phyloP scores from a whole-genome alignment of 1,140 invertebrate species.

The Dinoponera quadriceps region DNA sequence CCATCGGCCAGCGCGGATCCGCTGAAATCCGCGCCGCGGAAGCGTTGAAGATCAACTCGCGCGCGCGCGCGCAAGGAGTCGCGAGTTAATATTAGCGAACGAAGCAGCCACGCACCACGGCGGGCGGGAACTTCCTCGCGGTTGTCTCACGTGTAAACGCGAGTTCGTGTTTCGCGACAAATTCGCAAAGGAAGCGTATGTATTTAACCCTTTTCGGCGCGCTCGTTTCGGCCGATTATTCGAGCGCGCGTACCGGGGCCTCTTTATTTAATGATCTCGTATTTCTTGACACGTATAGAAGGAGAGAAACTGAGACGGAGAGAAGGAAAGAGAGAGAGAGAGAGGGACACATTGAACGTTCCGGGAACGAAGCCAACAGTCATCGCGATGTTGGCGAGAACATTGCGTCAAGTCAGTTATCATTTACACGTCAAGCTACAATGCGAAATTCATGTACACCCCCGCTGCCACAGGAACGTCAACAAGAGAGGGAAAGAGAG shows the following conservation, averaged over 20 bases:
- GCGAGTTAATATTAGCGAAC: slow-evolving; percentile 34
- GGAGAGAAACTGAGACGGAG: too few relatives aligned
- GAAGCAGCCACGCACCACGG: not conserved
- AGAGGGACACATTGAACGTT: too few relatives aligned
- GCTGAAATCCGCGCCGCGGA: slow-evolving; percentile 38
- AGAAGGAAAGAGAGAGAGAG: too few relatives aligned
- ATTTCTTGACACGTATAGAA: too few relatives aligned
- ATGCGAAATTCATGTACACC: slow-evolving; percentile 15
- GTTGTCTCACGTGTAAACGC: slow-evolving; percentile 13
- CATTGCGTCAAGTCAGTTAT: slow-evolving; percentile 21
- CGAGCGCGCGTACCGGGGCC: not conserved
- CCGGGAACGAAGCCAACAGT: too few relatives aligned
- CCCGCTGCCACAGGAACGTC: not conserved
- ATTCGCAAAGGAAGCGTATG: slow-evolving; percentile 2
- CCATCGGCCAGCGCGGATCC: slow-evolving; percentile 41
- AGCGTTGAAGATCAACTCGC: slow-evolving; percentile 44
- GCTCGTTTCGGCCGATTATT: not conserved
- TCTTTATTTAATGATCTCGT: not conserved
- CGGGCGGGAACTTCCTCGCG: slow-evolving; percentile 21
- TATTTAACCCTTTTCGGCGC: slow-evolving; percentile 1
- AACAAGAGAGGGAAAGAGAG: not conserved
- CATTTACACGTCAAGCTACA: not conserved
- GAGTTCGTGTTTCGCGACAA: slow-evolving; percentile 20
- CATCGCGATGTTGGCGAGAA: slow-evolving; percentile 48
- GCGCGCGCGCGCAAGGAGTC: slow-evolving; percentile 1